Evolutionary conservation across 2,113 vertebrate genomes (phyloP), one percentile per base, ranked within the genome.

Genomic region (Anguilla rostrata): DNA sequence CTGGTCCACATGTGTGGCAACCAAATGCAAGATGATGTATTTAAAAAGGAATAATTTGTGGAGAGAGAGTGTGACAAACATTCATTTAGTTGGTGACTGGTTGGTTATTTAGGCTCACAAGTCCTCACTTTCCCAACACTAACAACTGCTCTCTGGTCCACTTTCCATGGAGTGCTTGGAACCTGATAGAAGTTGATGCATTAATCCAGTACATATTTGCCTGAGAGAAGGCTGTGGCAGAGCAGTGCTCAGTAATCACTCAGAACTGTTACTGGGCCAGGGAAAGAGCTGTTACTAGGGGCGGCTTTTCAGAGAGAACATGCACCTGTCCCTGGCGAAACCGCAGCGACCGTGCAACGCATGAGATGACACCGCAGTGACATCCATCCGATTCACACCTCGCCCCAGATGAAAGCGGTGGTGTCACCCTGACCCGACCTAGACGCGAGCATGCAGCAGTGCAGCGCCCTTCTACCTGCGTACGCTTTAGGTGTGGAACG

Each of bases 351-450:
- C 20, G 82, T 87, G 86, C 29, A 39, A 87, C 43, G 34, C 49
- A 83, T 84, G 87, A 86, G 86, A 75, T 86, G 88, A 87, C 71
- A 82, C 39, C 63, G 22, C 83, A 83, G 85, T 90, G 86, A 91
- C 90, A 91, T 86, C 11, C 81, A 90, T 91, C 88, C 86, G 53
- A 34, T 92, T 85, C 86, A 60, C 88, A 84, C 41, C 78, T 89
- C 81, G 7, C 82, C 78, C 80, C 82, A 7, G 57, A 56, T n/a
- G 40, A 39, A 40, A 2, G 79, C 40, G 57, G 12, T 0, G n/a
- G 46, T 43, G 85, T 80, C 78, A 82, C 78, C 53, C 53, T 60
- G 43, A 40, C 26, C 53, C 29, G 71, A 46, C 78, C 16, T 43
- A 80, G 29, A 83, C 66, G 56, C 43, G 78, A 46, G n/a, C 56